phyloP scores from a whole-genome alignment of 2,888 invertebrate genomes.

The Dilophus febrilis region DNA sequence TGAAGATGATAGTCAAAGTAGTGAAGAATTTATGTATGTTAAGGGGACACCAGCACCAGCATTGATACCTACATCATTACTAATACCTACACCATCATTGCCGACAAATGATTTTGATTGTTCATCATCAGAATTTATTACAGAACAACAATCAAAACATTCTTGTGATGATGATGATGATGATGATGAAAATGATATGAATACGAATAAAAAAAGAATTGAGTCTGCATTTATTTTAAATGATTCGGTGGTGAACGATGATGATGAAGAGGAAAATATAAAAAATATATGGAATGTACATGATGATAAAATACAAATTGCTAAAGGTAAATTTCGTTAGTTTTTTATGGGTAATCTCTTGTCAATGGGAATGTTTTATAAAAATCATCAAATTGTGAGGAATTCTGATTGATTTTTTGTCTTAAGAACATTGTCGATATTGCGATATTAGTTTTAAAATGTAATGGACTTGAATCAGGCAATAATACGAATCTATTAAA shows the following conservation, averaged over 20 bases:
- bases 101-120: too few relatives aligned
- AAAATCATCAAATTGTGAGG: too few relatives aligned
- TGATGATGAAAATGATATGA: too few relatives aligned
- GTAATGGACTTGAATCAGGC: background rate
- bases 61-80: background rate
- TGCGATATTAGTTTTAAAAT: too few relatives aligned
- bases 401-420: too few relatives aligned
- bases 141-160: too few relatives aligned
- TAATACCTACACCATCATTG: background rate
- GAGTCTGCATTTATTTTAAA: background rate
- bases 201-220: background rate
- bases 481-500: background rate
- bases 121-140: too few relatives aligned
- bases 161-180: too few relatives aligned
- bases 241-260: background rate
- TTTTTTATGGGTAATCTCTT: too few relatives aligned
- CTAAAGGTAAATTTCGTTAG: too few relatives aligned
- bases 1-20: constrained; percentile 26
- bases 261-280: background rate
- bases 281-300: constrained; percentile 9
- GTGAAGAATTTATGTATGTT: constrained; percentile 20
- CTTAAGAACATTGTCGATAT: too few relatives aligned
- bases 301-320: constrained; percentile 9
- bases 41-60: constrained; percentile 11
- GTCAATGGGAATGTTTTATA: too few relatives aligned